Percentiles rank a stretch among this genome's conserved stretches.
phyloP scores from a whole-genome alignment of 1,140 invertebrate species.

The Leptinotarsa defecta region DNA sequence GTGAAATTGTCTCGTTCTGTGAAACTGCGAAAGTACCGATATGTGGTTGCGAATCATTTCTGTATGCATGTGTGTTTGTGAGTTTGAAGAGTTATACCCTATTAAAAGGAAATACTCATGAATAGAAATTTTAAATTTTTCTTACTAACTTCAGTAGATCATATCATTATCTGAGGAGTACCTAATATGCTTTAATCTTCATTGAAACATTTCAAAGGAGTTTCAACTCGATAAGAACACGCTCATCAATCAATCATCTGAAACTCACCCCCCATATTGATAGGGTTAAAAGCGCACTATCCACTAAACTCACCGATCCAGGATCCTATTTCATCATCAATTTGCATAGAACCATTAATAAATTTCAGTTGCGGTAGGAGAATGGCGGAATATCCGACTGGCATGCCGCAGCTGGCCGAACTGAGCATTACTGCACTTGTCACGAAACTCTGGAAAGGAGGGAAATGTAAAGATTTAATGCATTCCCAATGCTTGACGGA shows the following conservation, averaged over 20 bases:
- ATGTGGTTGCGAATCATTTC: too few species aligned
- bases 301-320: slow-evolving; percentile 69
- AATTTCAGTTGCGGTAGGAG: slow-evolving; percentile 68
- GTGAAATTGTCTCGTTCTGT: too few species aligned
- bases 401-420: slow-evolving; percentile 70
- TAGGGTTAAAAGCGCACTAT: background rate
- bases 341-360: slow-evolving; percentile 61
- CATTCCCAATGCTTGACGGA: background rate
- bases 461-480: background rate
- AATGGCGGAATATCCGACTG: slow-evolving; percentile 76
- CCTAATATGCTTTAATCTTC: too few species aligned
- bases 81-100: too few species aligned
- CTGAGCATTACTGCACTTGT: slow-evolving; percentile 69
- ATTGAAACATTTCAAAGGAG: too few species aligned
- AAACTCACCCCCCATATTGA: background rate
- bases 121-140: too few species aligned
- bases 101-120: too few species aligned
- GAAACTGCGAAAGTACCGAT: too few species aligned
- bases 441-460: slow-evolving; percentile 63
- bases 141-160: too few species aligned
- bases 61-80: too few species aligned
- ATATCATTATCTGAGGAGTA: too few species aligned
- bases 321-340: slow-evolving; percentile 66
- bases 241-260: background rate
- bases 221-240: too few species aligned